These are phyloP conservation scores for Mycteria americana DNA, from an alignment of 2,797 vertebrate species.

Conservation along the genomic window DNA sequence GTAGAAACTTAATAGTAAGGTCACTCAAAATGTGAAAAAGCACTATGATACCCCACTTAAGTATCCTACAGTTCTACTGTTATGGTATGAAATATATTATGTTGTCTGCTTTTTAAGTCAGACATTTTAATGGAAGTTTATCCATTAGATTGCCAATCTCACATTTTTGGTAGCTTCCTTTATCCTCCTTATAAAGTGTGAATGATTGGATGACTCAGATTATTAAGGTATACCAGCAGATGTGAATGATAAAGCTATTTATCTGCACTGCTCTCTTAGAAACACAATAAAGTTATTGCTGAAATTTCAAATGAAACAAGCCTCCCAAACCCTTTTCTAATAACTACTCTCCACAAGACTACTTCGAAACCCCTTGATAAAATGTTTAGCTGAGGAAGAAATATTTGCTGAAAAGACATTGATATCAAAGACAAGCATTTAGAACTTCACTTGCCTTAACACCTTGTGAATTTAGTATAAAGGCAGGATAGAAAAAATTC, in stretches of 20 bases:
- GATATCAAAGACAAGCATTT: background rate
- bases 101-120: background rate
- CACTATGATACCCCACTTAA: background rate
- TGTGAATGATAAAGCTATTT: slow-evolving; percentile 57
- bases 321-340: slow-evolving; percentile 12
- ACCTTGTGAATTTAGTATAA: background rate
- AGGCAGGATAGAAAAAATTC: background rate
- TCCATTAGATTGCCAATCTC: background rate
- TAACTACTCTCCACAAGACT: background rate
- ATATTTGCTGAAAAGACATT: background rate
- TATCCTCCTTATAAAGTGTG: background rate
- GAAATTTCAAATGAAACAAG: slow-evolving; percentile 52
- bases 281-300: slow-evolving; percentile 40
- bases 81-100: background rate
- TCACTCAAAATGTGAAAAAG: background rate
- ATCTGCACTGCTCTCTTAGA: slow-evolving; percentile 39
- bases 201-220: slow-evolving; percentile 33
- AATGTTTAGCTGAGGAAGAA: background rate
- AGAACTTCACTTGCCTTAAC: background rate
- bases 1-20: background rate
- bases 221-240: slow-evolving; percentile 42
- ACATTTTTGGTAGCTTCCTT: slow-evolving; percentile 6
- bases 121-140: background rate
- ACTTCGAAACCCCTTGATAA: background rate
- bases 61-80: background rate